Evolutionary conservation across 2,888 invertebrate genomes (phyloP).

Genomic region (Dusona sp.): DNA sequence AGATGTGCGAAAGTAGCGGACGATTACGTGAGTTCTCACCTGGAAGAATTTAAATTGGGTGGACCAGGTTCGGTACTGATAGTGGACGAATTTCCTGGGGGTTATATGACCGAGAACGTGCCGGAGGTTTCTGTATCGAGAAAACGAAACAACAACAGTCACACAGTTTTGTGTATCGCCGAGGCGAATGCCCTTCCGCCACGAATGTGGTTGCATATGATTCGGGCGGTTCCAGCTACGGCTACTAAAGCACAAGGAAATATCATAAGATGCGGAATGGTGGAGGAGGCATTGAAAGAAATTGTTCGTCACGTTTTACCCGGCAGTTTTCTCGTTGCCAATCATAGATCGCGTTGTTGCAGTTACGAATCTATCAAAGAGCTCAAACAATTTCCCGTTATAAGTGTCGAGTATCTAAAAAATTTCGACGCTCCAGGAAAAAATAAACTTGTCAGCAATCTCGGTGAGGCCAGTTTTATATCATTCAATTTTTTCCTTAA

Average conservation of each 20-base stretch:
- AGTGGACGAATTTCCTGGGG: conserved; percentile 88
- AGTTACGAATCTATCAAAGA: conserved; percentile 81
- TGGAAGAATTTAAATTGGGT: conserved; percentile 86
- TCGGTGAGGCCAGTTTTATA: conserved; percentile 79
- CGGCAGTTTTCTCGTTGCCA: conserved; percentile 84
- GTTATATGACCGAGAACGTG: conserved; percentile 86
- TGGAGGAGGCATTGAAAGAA: conserved; percentile 83
- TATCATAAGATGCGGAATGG: conserved; percentile 77
- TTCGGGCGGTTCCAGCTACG: conserved; percentile 79
- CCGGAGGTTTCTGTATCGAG: conserved; percentile 85
- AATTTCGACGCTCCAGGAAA: conserved; percentile 84
- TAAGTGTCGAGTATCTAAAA: conserved; percentile 84
- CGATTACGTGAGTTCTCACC: conserved; percentile 84
- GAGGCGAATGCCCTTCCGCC: conserved; percentile 86
- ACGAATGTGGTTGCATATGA: conserved; percentile 84
- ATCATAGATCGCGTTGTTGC: conserved; percentile 81
- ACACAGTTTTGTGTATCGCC: conserved; percentile 88
- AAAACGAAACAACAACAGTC: conserved; percentile 86
- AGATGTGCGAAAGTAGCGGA: conserved; percentile 86
- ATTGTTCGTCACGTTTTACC: conserved; percentile 80
- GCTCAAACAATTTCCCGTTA: conserved; percentile 82
- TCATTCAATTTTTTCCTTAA: neutral
- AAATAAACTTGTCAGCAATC: conserved; percentile 83
- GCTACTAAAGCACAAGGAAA: conserved; percentile 76
- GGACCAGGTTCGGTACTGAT: conserved; percentile 88